These are phyloP conservation scores for Lineus longissimus DNA, from an alignment of 1,140 invertebrate genomes.

Conservation along the genomic window DNA sequence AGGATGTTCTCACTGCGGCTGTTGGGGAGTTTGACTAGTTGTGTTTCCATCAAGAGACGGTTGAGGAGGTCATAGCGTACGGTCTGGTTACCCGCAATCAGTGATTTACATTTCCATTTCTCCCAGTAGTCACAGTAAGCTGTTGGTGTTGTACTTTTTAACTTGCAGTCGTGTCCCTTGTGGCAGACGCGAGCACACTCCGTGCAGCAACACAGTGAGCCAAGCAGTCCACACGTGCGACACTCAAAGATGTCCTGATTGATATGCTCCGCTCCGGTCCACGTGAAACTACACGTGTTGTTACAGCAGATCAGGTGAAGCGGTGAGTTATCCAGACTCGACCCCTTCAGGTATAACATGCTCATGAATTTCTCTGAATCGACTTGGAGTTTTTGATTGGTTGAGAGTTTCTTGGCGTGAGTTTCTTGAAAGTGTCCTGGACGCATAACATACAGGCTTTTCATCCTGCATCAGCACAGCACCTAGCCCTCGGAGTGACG, in stretches of 20 bases:
- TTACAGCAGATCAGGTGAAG: conserved; percentile 96
- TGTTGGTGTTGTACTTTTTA: conserved; percentile 95
- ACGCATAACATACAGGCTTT: too few relatives aligned
- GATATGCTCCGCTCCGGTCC: conserved; percentile 98
- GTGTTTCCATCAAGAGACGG: conserved; percentile 75
- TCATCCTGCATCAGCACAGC: too few relatives aligned
- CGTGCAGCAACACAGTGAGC: conserved; percentile 98
- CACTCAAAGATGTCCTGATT: conserved; percentile 99
- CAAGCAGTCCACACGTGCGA: conserved; percentile 92
- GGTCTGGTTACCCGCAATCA: conserved; percentile 87
- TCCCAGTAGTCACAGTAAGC: conserved; percentile 99
- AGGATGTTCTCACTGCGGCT: conserved; percentile 90
- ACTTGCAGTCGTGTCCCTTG: conserved; percentile 91
- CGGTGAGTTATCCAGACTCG: conserved; percentile 88
- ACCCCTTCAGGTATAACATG: conserved; percentile 87
- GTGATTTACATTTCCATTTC: conserved; percentile 93
- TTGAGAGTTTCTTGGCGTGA: conserved; percentile 36
- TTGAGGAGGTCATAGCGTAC: conserved; percentile 83
- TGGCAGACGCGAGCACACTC: conserved; percentile 90
- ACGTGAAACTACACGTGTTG: conserved; percentile 98
- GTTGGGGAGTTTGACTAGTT: conserved; percentile 86
- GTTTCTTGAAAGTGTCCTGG: too few relatives aligned
- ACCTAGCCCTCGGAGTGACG: too few relatives aligned
- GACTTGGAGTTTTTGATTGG: conserved; percentile 23
- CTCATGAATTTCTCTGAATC: conserved; percentile 55